Conservation (phyloP, 2,113 vertebrate species). For the Laticauda laticaudata region DNA sequence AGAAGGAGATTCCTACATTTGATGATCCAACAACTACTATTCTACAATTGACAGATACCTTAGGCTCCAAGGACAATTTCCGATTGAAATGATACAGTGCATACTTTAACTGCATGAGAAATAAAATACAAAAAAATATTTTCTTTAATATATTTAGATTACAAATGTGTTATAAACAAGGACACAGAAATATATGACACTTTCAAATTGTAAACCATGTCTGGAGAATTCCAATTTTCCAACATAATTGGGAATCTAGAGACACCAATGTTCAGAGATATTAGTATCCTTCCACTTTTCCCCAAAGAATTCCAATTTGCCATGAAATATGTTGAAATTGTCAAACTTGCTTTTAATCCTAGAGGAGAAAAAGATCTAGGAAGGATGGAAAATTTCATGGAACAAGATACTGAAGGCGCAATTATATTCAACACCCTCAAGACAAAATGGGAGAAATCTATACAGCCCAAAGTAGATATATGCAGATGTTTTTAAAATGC, state of each 20-base stretch:
- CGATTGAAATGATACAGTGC: conserved; percentile 86
- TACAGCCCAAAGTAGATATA: neutral
- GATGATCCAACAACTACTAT: conserved; percentile 94
- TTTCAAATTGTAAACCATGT: neutral
- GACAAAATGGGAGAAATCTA: neutral
- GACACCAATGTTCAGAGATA: neutral
- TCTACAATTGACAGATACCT: conserved; percentile 79
- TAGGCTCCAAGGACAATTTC: conserved; percentile 85
- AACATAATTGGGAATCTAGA: neutral
- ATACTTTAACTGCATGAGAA: conserved; percentile 73
- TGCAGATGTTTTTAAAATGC: neutral
- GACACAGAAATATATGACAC: neutral
- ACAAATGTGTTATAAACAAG: neutral
- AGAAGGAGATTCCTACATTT: conserved; percentile 83
- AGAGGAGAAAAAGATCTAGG: neutral
- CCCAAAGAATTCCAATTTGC: neutral
- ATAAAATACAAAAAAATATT: neutral
- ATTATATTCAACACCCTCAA: neutral
- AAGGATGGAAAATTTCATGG: neutral
- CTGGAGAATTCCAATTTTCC: neutral
- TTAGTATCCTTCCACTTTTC: neutral
- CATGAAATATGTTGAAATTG: neutral
- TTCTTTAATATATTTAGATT: neutral
- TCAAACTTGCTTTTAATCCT: neutral
- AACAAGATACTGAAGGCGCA: neutral